A percentile compares a stretch with the other conserved stretches of the same genome.
These are phyloP conservation scores for Melanerpes aurifrons DNA, from an alignment of 2,113 vertebrate genomes.

Conservation along the genomic window DNA sequence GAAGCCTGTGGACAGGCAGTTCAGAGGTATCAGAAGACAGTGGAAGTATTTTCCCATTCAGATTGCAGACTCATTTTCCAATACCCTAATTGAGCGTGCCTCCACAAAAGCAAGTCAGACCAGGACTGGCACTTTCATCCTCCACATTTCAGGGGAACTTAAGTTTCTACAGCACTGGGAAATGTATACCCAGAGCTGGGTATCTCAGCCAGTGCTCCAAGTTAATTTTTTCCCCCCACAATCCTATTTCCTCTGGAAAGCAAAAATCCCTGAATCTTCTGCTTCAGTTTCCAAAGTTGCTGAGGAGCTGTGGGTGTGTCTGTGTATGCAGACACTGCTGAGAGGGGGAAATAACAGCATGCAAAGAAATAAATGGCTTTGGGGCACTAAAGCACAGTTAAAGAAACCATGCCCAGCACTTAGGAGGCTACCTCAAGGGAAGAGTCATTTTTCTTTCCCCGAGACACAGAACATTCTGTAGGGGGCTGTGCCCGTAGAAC, in stretches of 20 bases:
- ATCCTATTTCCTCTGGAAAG: neutral
- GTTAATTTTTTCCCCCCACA: neutral
- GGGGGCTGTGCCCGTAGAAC: neutral
- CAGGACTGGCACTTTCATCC: neutral
- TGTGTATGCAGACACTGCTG: neutral
- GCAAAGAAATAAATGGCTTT: neutral
- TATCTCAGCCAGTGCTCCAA: neutral
- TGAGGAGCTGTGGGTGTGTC: neutral
- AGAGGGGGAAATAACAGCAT: neutral
- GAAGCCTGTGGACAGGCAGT: neutral
- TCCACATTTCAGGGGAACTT: neutral
- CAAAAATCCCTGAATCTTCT: neutral
- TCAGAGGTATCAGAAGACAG: neutral
- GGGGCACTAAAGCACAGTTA: neutral
- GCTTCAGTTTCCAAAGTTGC: slow-evolving; percentile 24
- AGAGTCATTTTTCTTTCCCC: neutral
- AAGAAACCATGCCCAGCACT: neutral
- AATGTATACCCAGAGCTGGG: neutral
- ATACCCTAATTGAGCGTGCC: neutral
- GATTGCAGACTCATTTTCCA: neutral
- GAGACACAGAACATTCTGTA: neutral
- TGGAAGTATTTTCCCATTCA: neutral
- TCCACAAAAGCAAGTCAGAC: neutral
- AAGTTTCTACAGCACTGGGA: neutral
- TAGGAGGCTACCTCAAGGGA: neutral